Evolutionary conservation across 2,797 vertebrate species (phyloP), one percentile per base, ranked within the genome.

Genomic region (Channallabes apus): DNA sequence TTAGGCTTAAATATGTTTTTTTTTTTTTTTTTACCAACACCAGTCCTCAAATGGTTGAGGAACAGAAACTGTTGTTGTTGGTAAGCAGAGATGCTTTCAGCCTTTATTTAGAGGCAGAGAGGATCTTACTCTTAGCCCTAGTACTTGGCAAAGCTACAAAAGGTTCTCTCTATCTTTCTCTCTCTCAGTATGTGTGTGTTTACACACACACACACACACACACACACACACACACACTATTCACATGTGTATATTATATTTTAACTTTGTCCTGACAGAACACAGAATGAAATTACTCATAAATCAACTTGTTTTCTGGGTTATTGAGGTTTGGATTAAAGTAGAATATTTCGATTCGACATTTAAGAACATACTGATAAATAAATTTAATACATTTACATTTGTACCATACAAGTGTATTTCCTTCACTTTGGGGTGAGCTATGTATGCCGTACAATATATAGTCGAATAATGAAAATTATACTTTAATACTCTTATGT

Each of bases 1-100:
- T 95, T 93, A 95, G 94, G 94, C 94, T 93, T 93, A 94, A 94
- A 93, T 38, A 90, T 91, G 94, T 94, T 95, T 94, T n/a, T n/a
- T n/a, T n/a, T n/a, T n/a, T n/a, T n/a, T n/a, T n/a, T n/a, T 95
- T 95, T 95, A 95, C 94, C 93, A 92, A 95, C 87, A 91, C 93
- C 94, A n/a, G n/a, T n/a, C n/a, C n/a, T n/a, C n/a, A 94, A 94
- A 94, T 94, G 94, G 94, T 93, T 93, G 89, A 93, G 94, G 91
- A 93, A 94, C 91, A 92, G 90, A 91, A 92, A 90, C 93, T 91
- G 92, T 92, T 93, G 92, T 92, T 93, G 92, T 94, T 93, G 91
- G 90, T 93, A 93, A 93, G 93, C 92, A 94, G 91, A 82, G 83
- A 88, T 90, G 92, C 93, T 93, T 93, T 91, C 88, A 94, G 94